phyloP scores from a whole-genome alignment of 2,888 invertebrate species.

The Agrotis segetum region DNA sequence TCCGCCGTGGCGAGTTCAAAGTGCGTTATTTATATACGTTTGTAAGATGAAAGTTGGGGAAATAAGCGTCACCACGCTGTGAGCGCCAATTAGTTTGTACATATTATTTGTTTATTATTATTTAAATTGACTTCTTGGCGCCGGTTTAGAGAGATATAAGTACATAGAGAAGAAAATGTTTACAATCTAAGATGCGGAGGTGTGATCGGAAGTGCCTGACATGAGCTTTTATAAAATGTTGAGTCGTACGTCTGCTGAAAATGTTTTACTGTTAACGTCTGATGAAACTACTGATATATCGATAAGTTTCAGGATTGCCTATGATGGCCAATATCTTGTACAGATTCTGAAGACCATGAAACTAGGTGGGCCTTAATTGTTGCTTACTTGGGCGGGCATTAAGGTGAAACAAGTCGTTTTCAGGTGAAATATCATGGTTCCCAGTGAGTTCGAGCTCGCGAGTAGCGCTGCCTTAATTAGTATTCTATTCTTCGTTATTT shows the following conservation, averaged over 20 bases:
- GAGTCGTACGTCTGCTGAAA: no score
- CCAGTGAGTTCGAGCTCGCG: no score
- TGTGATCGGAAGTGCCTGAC: not conserved
- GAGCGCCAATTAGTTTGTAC: slow-evolving; percentile 34
- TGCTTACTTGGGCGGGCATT: no score
- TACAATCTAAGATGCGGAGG: not conserved
- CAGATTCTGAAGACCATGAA: not conserved
- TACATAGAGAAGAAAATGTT: not conserved
- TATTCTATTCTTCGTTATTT: no score
- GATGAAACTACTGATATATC: not conserved
- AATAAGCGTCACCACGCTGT: slow-evolving; percentile 12
- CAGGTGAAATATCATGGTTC: no score
- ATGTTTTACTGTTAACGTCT: not conserved
- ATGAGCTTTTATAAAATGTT: not conserved
- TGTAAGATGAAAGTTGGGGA: slow-evolving; percentile 39
- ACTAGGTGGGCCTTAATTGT: no score
- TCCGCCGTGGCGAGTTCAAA: slow-evolving; percentile 55
- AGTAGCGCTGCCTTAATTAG: no score
- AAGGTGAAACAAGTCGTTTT: no score
- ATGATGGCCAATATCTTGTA: not conserved
- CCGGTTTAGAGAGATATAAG: slow-evolving; percentile 14
- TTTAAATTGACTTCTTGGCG: slow-evolving; percentile 38
- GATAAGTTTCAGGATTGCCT: not conserved
- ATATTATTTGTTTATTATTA: slow-evolving; percentile 21
- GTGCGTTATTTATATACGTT: slow-evolving; percentile 30